Evolutionary conservation across 2,888 invertebrate genomes (phyloP), one percentile per base, ranked within the genome.

Genomic region (Malthinus seriepunctatus): DNA sequence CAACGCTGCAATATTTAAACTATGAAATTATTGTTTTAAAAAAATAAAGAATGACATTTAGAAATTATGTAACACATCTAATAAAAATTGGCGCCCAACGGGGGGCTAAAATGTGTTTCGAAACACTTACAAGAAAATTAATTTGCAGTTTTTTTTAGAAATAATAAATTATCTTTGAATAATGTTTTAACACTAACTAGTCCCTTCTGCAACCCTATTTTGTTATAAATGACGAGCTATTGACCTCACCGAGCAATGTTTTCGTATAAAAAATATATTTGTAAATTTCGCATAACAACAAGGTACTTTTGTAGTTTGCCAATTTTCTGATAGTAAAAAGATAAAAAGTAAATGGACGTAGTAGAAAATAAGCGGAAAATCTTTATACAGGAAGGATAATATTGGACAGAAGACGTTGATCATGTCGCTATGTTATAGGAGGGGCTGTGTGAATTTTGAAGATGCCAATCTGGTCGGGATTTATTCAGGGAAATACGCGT

Each of bases 401-500:
- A 60, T 60, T 51, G 60, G 60, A 55, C 51, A 46, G 55, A 59
- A 23, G 23, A 42, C 53, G 60, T 51, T 55, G 60, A 60, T 60
- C 60, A 55, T 51, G 49, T 54, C 50, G 54, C 53, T 53, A 32
- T 44, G 49, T n/a, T n/a, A n/a, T 53, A 53, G 49, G 58, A 48
- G 59, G n/a, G n/a, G 54, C 47, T 54, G 59, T 23, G 23, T 53
- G 60, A 60, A 51, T 55, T 60, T 55, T 55, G 60, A 55, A 55
- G 60, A 55, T 51, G 60, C 55, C 60, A 60, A 55, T 60, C 55
- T 55, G 46, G 47, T 51, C 47, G 47, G n/a, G 55, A 60, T 55
- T 60, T 56, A 55, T 60, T 60, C 60, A 48, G 60, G 54, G 55
- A 60, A 60, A 51, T 59, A 60, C 60, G 55, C 54, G 60, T 51